These are phyloP conservation scores for Misgurnus mizolepis DNA, from an alignment of 2,113 vertebrate genomes.

Conservation along the genomic window DNA sequence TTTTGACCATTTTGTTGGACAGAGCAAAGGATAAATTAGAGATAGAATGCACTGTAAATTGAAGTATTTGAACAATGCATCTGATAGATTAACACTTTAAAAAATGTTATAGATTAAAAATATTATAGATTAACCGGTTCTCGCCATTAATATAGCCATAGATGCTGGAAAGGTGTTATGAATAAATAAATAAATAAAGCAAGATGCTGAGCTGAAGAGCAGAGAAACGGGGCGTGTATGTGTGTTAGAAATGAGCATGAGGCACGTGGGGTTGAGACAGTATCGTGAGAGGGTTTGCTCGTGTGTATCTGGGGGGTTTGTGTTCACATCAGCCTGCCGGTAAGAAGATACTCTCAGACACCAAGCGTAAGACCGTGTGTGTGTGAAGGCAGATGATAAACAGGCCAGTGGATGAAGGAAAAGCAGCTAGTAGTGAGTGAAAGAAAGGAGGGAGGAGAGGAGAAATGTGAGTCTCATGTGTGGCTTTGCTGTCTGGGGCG, in stretches of 20 bases:
- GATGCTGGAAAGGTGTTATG: no score
- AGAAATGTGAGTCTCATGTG: not conserved
- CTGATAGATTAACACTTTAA: no score
- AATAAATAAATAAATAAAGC: no score
- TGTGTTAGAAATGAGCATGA: conserved; percentile 46
- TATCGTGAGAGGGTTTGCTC: conserved; percentile 43
- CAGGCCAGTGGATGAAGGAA: conserved; percentile 6
- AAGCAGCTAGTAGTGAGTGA: conserved; percentile 47
- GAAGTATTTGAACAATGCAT: no score
- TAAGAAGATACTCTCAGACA: conserved; percentile 32
- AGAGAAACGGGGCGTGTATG: conserved; percentile 28
- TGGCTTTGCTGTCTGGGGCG: conserved; percentile 21
- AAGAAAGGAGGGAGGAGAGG: conserved; percentile 54
- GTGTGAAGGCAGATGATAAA: conserved; percentile 37
- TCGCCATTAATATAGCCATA: no score
- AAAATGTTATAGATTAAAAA: no score
- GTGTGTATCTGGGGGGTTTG: conserved; percentile 37
- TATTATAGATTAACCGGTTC: no score
- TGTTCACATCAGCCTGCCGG: conserved; percentile 65
- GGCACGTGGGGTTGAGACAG: conserved; percentile 50
- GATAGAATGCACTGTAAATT: no score
- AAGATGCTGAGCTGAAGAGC: no score
- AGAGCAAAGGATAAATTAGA: no score
- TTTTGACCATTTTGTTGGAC: no score
- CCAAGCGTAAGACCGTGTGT: not conserved